Conservation (phyloP, 2,888 invertebrate species). For the Polydrusus pterygomalis region DNA sequence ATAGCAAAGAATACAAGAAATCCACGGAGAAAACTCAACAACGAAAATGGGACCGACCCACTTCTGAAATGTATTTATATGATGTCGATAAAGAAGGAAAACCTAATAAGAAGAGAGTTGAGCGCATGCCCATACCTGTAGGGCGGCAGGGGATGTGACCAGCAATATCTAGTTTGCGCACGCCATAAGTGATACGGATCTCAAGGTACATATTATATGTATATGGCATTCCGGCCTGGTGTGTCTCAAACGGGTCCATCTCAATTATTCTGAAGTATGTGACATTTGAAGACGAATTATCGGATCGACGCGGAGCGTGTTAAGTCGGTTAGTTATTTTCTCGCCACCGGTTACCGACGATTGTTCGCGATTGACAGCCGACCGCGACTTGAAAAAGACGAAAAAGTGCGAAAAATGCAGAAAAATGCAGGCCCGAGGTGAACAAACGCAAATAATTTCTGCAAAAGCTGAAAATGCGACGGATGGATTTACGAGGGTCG, state of each 20-base stretch:
- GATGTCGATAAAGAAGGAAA: too few relatives aligned
- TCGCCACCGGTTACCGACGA: conserved; percentile 60
- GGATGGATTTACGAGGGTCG: background rate
- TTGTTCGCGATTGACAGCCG: conserved; percentile 54
- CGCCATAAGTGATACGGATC: too few relatives aligned
- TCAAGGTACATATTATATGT: too few relatives aligned
- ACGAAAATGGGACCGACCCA: too few relatives aligned
- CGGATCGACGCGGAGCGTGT: conserved; percentile 70
- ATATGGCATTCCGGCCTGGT: conserved; percentile 48
- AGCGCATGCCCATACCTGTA: too few relatives aligned
- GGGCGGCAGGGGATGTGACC: too few relatives aligned
- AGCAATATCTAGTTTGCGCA: too few relatives aligned
- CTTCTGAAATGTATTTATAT: too few relatives aligned
- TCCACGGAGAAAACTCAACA: too few relatives aligned
- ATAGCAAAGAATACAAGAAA: too few relatives aligned
- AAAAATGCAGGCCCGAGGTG: conserved; percentile 51
- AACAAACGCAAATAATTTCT: conserved; percentile 37
- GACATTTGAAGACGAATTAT: conserved; percentile 70
- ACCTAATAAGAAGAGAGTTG: too few relatives aligned
- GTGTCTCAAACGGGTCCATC: conserved; percentile 38
- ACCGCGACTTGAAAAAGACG: conserved; percentile 32
- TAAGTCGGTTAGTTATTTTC: conserved; percentile 72
- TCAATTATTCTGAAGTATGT: conserved; percentile 64
- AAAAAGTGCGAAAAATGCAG: conserved; percentile 43
- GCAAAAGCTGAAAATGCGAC: background rate